Base-by-base conservation (phyloP, 2,888 invertebrate species). In the Lycophotia porphyrea region DNA sequence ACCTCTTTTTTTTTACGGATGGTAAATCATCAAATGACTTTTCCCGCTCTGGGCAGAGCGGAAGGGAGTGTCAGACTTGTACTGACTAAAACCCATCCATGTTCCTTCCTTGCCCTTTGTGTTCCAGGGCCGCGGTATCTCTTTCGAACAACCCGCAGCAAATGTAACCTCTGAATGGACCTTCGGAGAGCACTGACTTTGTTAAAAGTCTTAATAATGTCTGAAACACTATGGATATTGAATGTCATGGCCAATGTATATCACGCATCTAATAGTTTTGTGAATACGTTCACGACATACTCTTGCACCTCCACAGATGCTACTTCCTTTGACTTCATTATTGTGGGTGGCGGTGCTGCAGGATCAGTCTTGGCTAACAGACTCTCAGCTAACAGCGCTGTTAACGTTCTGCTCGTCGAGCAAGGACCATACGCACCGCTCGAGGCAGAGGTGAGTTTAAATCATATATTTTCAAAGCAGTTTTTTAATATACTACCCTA, bases 281-380 rank as follows among this genome's bases (percentile, higher is more conserved):
- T 1, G 36, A n/a, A 15, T 63, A 36, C 9, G 49, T 18, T 36
- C 18, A 52, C 11, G 11, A 24, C 15, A 34, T 34, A n/a, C 9
- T 18, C 24, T 66, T 47, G 34, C 21, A 42, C 31, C 4, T 71
- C 36, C 24, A 71, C 76, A 84, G 80, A 76, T 66, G 74, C 64
- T 36, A 66, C 67, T 65, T 36, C 42, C 0, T 90, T 74, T 63
- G 90, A 91, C 80, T 87, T 82, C 65, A 77, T 90, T 4, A 78
- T 91, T 1, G 87, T 90, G 21, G 91, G 91, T 0, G 85, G 76
- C 0, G 91, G 91, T 0, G 68, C 88, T 0, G 86, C 89, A 0
- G 91, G 91, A 5, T 81, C 84, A 5, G 83, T 88, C 5, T 68
- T 91, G 0, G 90, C 90, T 0, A 84, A 84, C 72, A 78, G 91